Percentiles rank a stretch among this genome's conserved stretches.
phyloP scores from a whole-genome alignment of 2,888 invertebrate genomes.

The Alsophila aescularia region DNA sequence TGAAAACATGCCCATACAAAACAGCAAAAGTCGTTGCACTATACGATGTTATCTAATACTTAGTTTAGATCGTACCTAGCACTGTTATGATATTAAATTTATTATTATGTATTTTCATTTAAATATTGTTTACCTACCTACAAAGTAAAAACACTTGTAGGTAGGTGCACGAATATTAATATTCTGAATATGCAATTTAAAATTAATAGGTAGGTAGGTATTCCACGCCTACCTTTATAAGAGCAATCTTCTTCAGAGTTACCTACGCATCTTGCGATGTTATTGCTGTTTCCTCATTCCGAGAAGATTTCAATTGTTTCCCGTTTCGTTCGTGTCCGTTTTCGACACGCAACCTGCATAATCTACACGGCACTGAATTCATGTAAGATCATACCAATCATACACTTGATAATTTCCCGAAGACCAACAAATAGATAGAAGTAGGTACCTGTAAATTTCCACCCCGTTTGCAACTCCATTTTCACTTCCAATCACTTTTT shows the following conservation, averaged over 20 bases:
- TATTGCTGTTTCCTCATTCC: conserved; percentile 36
- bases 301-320: conserved; percentile 43
- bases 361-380: conserved; percentile 52
- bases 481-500: conserved; percentile 53
- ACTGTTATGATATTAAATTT: no score
- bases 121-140: no score
- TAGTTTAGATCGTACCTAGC: no score
- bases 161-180: no score
- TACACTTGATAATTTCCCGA: conserved; percentile 26
- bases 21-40: no score
- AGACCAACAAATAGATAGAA: background rate
- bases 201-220: no score
- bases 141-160: no score
- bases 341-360: conserved; percentile 59
- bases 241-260: no score
- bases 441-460: conserved; percentile 63
- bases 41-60: no score
- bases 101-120: no score
- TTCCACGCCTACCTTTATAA: background rate
- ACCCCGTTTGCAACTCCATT: conserved; percentile 51
- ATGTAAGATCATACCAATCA: conserved; percentile 41
- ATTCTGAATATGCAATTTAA: no score
- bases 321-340: conserved; percentile 55
- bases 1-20: no score
- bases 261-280: conserved; percentile 12